Percentiles rank a stretch among this genome's conserved stretches.
These are phyloP conservation scores for Menura novaehollandiae DNA, from an alignment of 2,113 vertebrate genomes.

Conservation along the genomic window DNA sequence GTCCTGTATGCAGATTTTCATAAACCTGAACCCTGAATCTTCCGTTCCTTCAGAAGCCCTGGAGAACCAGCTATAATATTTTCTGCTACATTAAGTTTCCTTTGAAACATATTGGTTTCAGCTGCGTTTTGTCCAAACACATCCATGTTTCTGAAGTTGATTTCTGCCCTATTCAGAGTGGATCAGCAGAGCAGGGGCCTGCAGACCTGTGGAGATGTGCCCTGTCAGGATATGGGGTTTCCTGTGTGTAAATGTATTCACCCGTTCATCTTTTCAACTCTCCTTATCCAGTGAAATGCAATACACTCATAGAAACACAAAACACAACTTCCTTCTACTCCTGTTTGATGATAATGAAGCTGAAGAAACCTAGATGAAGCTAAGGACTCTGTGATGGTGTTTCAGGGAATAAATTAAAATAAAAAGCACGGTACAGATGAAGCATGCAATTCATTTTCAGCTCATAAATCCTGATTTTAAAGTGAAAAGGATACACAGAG, in stretches of 20 bases:
- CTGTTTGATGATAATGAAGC: not conserved
- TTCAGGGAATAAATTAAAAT: not conserved
- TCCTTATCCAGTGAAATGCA: not conserved
- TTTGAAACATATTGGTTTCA: not conserved
- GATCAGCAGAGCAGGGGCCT: not conserved
- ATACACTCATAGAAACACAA: not conserved
- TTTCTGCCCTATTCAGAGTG: not conserved
- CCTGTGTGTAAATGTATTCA: not conserved
- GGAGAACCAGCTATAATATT: not conserved
- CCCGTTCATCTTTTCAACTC: not conserved
- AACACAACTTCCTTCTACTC: not conserved
- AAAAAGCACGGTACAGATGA: not conserved
- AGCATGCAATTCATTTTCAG: slow-evolving; percentile 32
- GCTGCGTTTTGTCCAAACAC: not conserved
- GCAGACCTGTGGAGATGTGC: not conserved
- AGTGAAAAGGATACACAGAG: slow-evolving; percentile 15
- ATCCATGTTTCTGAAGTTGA: not conserved
- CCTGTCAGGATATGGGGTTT: not conserved
- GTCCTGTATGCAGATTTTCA: not conserved
- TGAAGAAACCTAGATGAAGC: not conserved
- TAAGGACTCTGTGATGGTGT: not conserved
- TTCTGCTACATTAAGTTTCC: not conserved
- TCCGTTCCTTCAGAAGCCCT: not conserved
- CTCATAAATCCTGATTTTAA: slow-evolving; percentile 38
- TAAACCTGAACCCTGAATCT: not conserved